Evolutionary conservation across 2,888 invertebrate species (phyloP).

Genomic region (Mactromeris polynyma): DNA sequence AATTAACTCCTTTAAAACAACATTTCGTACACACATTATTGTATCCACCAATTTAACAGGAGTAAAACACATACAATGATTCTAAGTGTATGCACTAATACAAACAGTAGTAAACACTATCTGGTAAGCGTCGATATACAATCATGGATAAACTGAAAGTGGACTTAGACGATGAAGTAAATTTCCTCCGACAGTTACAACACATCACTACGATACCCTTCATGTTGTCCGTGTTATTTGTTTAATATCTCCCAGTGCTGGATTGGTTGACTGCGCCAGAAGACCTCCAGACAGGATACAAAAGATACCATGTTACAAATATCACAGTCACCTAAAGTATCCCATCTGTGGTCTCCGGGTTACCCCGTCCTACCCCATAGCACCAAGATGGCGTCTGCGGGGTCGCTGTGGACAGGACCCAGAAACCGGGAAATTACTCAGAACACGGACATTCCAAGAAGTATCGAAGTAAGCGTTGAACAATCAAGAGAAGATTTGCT

Average conservation of each 20-base stretch:
- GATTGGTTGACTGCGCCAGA: neutral
- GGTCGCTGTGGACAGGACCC: slow-evolving; percentile 67
- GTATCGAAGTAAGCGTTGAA: slow-evolving; percentile 67
- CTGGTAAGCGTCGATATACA: neutral
- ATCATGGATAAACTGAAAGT: neutral
- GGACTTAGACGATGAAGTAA: neutral
- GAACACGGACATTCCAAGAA: slow-evolving; percentile 69
- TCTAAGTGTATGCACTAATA: no score
- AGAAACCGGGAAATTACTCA: slow-evolving; percentile 64
- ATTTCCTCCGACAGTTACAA: neutral
- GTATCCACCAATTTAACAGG: no score
- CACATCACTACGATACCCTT: neutral
- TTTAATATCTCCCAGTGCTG: neutral
- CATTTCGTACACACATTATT: no score
- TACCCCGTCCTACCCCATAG: slow-evolving; percentile 66
- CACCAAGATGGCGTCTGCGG: slow-evolving; percentile 60
- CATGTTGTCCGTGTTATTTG: neutral
- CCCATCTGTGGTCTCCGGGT: slow-evolving; percentile 65
- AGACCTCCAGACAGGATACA: slow-evolving; percentile 50
- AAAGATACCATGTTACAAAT: slow-evolving; percentile 20
- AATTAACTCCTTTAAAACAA: no score
- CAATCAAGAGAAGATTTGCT: slow-evolving; percentile 37
- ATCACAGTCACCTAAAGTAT: slow-evolving; percentile 34
- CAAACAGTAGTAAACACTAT: neutral
- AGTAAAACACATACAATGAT: no score